Base-by-base conservation (phyloP, 2,797 vertebrate species). In the Thaleichthys pacificus region DNA sequence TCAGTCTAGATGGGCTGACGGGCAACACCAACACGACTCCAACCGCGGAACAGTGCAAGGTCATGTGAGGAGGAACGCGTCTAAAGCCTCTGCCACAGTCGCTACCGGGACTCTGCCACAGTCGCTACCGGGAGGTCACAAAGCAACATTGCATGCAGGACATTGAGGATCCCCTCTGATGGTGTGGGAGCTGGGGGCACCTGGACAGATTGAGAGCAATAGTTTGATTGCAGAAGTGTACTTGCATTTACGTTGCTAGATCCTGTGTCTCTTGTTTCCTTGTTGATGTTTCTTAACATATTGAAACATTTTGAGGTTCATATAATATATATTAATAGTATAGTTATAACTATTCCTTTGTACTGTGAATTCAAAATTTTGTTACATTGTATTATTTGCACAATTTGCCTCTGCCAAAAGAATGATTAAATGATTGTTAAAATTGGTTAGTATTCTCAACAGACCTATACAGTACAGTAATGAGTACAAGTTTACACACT, bases 1-100 rank as follows among this genome's bases (percentile, higher is more conserved):
- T 94, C 68, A 93, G 89, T 76, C 88, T 94, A 79, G 87, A 91
- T 0, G 89, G 84, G 22, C 65, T 90, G 35, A 77, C 85, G 17
- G 84, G 90, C 63, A 42, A 77, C 3, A n/a, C 73, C 0, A 80
- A 63, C 1, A 70, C 71, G 28, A 67, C 80, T 8, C 4, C 60
- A 9, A 68, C 19, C 0, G 30, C 51, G 57, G 91, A 93, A 63
- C 92, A 77, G 28, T 94, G 93, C 72, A 92, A 88, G 75, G 82
- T 94, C 67, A 94, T 94, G 93, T 94, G 84, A 94, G 7, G 4
- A 61, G 4, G 17, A 35, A 42, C 32, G 30, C 14, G 32, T 21
- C 38, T 22, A 26, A 26, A 26, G 26, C 26, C 28, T 30, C 28
- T 30, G 28, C 4, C 28, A 30, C 3, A 28, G 28, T 28, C 28